These are phyloP conservation scores for Entomobrya multifasciata DNA, from an alignment of 2,888 invertebrate species.

Conservation along the genomic window DNA sequence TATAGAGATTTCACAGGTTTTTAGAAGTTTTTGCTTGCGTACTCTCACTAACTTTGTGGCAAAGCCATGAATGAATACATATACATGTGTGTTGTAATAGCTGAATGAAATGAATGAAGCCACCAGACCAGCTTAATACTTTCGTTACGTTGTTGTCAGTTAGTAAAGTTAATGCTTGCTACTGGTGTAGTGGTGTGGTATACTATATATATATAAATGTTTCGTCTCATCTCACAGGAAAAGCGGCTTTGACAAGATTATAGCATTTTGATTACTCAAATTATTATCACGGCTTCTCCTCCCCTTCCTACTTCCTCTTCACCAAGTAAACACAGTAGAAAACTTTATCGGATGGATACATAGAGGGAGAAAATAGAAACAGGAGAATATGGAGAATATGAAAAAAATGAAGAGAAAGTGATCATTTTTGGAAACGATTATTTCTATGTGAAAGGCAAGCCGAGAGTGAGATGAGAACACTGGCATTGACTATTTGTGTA, in stretches of 20 bases:
- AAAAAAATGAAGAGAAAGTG: slow-evolving; percentile 59
- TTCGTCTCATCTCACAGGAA: slow-evolving; percentile 58
- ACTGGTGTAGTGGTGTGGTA: too few relatives aligned
- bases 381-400: not conserved
- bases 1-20: slow-evolving; percentile 55
- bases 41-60: slow-evolving; percentile 51
- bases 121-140: too few relatives aligned
- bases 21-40: slow-evolving; percentile 42
- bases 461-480: not conserved
- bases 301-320: slow-evolving; percentile 53
- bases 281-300: slow-evolving; percentile 67
- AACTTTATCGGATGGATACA: slow-evolving; percentile 23
- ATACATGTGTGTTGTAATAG: not conserved
- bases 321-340: slow-evolving; percentile 36
- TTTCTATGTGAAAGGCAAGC: slow-evolving; percentile 65
- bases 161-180: not conserved
- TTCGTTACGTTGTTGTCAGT: slow-evolving; percentile 11
- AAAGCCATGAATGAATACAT: slow-evolving; percentile 6
- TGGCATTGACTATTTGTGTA: not conserved
- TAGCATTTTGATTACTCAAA: slow-evolving; percentile 73
- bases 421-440: slow-evolving; percentile 71
- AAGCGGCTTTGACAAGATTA: slow-evolving; percentile 72
- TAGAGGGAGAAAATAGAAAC: slow-evolving; percentile 16
- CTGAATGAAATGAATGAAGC: not conserved
- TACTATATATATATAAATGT: slow-evolving; percentile 4